Conservation (phyloP, 1,140 invertebrate genomes). For the Elymnias hypermnestra region DNA sequence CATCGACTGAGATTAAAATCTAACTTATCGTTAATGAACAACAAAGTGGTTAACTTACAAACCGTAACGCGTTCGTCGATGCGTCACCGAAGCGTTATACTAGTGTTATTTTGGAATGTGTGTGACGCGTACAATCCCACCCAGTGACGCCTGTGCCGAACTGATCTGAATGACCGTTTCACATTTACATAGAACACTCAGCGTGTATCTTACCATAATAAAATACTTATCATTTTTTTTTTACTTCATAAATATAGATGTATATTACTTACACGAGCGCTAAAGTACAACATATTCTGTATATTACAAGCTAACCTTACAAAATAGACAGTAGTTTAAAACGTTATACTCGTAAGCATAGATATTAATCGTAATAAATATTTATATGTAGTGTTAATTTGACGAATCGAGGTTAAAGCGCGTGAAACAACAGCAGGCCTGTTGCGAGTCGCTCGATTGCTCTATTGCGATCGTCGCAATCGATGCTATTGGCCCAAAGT, state of each 20-base stretch:
- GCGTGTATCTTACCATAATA: slow-evolving; percentile 49
- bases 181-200: slow-evolving; percentile 63
- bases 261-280: slow-evolving; percentile 54
- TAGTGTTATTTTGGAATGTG: slow-evolving; percentile 71
- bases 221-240: slow-evolving; percentile 58
- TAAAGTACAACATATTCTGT: slow-evolving; percentile 57
- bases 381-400: slow-evolving; percentile 11
- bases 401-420: slow-evolving; percentile 22
- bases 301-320: slow-evolving; percentile 62
- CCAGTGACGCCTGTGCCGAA: slow-evolving; percentile 19
- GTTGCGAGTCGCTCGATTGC: too few relatives aligned
- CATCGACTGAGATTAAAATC: slow-evolving; percentile 71
- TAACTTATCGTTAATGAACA: slow-evolving; percentile 74
- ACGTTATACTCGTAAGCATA: slow-evolving; percentile 40
- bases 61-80: slow-evolving; percentile 50
- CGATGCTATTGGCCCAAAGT: too few relatives aligned
- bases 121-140: slow-evolving; percentile 48
- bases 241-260: slow-evolving; percentile 67
- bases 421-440: slow-evolving; percentile 17
- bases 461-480: too few relatives aligned
- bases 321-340: slow-evolving; percentile 60
- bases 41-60: slow-evolving; percentile 74
- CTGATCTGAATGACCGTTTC: slow-evolving; percentile 28
- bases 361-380: slow-evolving; percentile 40
- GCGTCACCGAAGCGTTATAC: slow-evolving; percentile 52